Conservation (phyloP, 2,113 vertebrate species). For the Chlamydotis undulata region DNA sequence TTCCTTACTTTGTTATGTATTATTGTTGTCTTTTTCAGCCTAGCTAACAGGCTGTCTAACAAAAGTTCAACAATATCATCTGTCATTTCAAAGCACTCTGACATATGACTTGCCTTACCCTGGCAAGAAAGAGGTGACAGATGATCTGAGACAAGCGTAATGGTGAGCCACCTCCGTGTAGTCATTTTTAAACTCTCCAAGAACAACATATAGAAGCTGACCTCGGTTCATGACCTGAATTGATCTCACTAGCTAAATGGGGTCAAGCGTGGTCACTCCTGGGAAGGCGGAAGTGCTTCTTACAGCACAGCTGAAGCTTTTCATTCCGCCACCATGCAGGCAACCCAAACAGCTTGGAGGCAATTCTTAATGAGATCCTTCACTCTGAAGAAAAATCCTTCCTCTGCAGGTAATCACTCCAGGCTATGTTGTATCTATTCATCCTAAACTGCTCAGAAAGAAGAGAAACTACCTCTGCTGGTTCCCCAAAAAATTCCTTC, state of each 20-base stretch:
- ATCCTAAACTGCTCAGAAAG: neutral
- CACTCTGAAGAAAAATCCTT: constrained; percentile 1
- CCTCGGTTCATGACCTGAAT: neutral
- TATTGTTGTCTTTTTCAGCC: constrained; percentile 24
- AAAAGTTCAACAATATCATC: constrained; percentile 17
- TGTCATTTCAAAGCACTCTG: constrained; percentile 31
- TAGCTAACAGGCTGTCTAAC: neutral
- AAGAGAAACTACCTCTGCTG: neutral
- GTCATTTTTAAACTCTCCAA: neutral
- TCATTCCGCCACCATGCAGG: neutral
- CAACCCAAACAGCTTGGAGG: neutral
- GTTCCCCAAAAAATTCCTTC: neutral
- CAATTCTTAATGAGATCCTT: neutral
- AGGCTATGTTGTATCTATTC: neutral
- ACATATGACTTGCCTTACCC: neutral
- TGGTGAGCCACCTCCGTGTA: neutral
- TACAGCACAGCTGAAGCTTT: neutral
- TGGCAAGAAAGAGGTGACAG: constrained; percentile 15
- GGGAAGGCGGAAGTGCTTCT: neutral
- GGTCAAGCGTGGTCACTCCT: neutral
- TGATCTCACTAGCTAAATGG: constrained; percentile 39
- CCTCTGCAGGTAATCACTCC: neutral
- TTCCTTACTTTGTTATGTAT: neutral
- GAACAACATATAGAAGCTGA: neutral
- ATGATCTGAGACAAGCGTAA: neutral